Base-by-base conservation (phyloP, 1,140 invertebrate genomes). In the Nylanderia fulva region DNA sequence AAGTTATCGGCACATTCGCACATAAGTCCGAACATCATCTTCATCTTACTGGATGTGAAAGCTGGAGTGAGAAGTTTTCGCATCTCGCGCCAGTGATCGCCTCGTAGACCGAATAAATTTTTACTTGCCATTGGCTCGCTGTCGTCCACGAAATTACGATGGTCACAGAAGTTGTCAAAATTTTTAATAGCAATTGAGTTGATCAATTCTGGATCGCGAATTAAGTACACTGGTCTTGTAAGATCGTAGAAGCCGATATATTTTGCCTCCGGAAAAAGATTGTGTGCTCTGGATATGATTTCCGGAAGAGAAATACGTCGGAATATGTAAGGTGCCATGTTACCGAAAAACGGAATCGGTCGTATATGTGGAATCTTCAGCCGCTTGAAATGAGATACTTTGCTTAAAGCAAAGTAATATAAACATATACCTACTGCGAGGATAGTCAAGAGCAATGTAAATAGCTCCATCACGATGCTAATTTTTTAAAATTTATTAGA, bases 11-110 rank as follows among this genome's bases (percentile, higher is more conserved):
- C 85, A 24, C 82, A 88, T 1, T 83, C 18, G 11, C 13, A 18
- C 2, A 88, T 80, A 8, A 88, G 27, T 1, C 21, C 21, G 9
- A 64, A 88, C 86, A 88, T 88, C 13, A 29, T 58, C 7, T 86
- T 88, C 77, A 88, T 84, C 7, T 88, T 88, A 13, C 52, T 71
- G 6, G 85, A 76, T 2, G 84, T 83, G 21, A 88, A 88, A 5
- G 45, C 18, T 2, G 86, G 86, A 27, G 77, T 88, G 0, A 88
- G 21, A 4, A 84, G 18, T 9, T 61, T 86, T 1, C 86, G 74
- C 77, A 86, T 86, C 6, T 88, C 76, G 1, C 84, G 24, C 86
- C 86, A 88, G 1, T 15, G 5, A 9, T 88, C 76, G 1, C 84
- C 86, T 0, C 56, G 27, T 0, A 86, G 1, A 1, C 9, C 9